phyloP scores from a whole-genome alignment of 2,113 vertebrate species.

The Mugil cephalus region DNA sequence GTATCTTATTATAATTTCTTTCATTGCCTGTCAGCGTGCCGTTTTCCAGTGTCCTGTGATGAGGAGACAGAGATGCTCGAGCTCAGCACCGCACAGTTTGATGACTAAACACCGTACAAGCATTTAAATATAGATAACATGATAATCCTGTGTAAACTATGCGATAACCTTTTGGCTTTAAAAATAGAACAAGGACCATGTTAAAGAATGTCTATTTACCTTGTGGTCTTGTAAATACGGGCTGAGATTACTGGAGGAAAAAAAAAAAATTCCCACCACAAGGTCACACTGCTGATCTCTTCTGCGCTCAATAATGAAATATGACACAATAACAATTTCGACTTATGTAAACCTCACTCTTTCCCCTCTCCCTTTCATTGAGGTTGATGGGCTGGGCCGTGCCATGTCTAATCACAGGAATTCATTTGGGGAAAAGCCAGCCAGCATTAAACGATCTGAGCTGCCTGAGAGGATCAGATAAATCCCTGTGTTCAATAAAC shows the following conservation, averaged over 20 bases:
- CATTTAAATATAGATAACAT: not conserved
- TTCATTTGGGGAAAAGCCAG: slow-evolving; percentile 82
- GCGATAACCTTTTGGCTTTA: slow-evolving; percentile 10
- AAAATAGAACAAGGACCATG: not conserved
- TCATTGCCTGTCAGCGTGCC: slow-evolving; percentile 15
- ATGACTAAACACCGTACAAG: slow-evolving; percentile 15
- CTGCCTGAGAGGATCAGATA: slow-evolving; percentile 86
- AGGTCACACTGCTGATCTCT: slow-evolving; percentile 21
- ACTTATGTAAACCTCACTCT: slow-evolving; percentile 55
- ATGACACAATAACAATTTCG: slow-evolving; percentile 60
- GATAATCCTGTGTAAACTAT: slow-evolving; percentile 26
- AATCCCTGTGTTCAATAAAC: slow-evolving; percentile 84
- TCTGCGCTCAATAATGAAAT: slow-evolving; percentile 44
- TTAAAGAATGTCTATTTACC: not conserved
- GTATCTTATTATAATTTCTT: slow-evolving; percentile 8
- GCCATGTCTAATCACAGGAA: slow-evolving; percentile 80
- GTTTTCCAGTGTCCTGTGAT: slow-evolving; percentile 9
- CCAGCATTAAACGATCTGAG: slow-evolving; percentile 82
- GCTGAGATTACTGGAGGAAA: slow-evolving; percentile 8
- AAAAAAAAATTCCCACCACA: slow-evolving; percentile 12
- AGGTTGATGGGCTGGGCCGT: slow-evolving; percentile 64
- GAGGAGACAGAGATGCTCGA: not conserved
- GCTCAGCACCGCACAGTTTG: not conserved
- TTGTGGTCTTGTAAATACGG: slow-evolving; percentile 8
- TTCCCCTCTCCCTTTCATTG: slow-evolving; percentile 43